Percentiles rank a stretch among this genome's conserved stretches.
Conservation (phyloP, 2,888 invertebrate genomes). For the Acronicta alni region DNA sequence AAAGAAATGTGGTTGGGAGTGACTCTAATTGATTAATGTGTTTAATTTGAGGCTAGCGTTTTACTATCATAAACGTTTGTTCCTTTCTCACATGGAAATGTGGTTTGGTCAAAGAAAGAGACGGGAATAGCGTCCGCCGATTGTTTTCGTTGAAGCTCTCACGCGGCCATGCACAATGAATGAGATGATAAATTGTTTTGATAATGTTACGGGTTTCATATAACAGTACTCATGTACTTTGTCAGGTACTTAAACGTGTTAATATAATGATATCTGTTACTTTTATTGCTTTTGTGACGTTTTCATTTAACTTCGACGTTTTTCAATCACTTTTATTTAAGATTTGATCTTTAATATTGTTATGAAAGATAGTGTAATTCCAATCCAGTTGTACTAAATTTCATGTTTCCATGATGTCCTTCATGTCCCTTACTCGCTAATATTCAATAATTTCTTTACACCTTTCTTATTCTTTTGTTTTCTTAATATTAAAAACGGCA, state of each 20-base stretch:
- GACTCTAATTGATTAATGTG: slow-evolving; percentile 71
- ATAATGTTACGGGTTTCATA: slow-evolving; percentile 61
- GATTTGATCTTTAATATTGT: too few species aligned
- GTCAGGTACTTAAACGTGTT: slow-evolving; percentile 14
- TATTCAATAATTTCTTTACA: too few species aligned
- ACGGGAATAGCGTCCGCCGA: slow-evolving; percentile 47
- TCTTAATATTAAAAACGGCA: background rate
- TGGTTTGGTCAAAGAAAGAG: slow-evolving; percentile 39
- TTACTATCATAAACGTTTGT: slow-evolving; percentile 53
- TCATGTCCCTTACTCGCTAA: too few species aligned
- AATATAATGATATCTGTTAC: slow-evolving; percentile 20
- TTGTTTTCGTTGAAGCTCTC: slow-evolving; percentile 68
- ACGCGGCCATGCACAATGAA: slow-evolving; percentile 64
- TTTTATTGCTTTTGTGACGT: slow-evolving; percentile 9
- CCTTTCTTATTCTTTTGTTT: too few species aligned
- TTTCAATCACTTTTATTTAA: slow-evolving; percentile 3
- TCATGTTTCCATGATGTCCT: too few species aligned
- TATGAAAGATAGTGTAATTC: too few species aligned
- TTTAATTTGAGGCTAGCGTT: slow-evolving; percentile 65
- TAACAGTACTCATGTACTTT: slow-evolving; percentile 45
- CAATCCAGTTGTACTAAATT: too few species aligned
- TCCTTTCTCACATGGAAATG: slow-evolving; percentile 39
- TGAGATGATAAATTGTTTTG: slow-evolving; percentile 73
- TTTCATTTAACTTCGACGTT: slow-evolving; percentile 6
- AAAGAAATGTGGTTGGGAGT: slow-evolving; percentile 60